phyloP scores from a whole-genome alignment of 2,888 invertebrate species.

The Diarsia rubi region DNA sequence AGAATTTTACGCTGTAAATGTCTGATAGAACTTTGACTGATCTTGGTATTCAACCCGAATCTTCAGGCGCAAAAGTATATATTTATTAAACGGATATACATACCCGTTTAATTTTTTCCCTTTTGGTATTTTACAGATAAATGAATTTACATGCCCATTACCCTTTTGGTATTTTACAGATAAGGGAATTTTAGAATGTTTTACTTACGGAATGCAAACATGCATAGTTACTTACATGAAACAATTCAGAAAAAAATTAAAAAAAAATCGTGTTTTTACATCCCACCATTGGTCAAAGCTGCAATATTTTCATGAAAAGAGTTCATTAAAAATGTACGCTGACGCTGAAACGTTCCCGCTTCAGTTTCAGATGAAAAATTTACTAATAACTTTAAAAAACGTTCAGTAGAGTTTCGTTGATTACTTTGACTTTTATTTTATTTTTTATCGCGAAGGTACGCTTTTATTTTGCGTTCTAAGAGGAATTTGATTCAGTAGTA shows the following conservation, averaged over 20 bases:
- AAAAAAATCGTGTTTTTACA: not conserved
- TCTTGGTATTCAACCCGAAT: not conserved
- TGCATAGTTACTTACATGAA: no score
- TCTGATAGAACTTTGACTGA: not conserved
- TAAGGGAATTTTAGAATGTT: not conserved
- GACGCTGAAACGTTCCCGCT: slow-evolving; percentile 12
- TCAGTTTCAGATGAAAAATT: slow-evolving; percentile 30
- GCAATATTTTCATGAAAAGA: slow-evolving; percentile 38
- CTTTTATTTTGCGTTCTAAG: not conserved
- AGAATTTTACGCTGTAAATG: no score
- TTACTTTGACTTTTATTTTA: slow-evolving; percentile 31
- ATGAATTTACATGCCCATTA: no score
- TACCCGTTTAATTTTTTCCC: no score
- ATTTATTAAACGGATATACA: no score
- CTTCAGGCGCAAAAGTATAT: not conserved
- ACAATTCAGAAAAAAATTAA: not conserved
- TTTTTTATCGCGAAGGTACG: not conserved
- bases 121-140: no score
- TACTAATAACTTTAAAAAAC: slow-evolving; percentile 31
- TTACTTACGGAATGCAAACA: not conserved
- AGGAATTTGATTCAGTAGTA: not conserved
- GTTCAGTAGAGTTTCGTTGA: slow-evolving; percentile 5
- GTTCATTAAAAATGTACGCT: slow-evolving; percentile 53
- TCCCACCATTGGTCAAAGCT: not conserved
- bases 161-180: not conserved